Evolutionary conservation across 2,888 invertebrate species (phyloP).

Genomic region (Pterobdella sp.): DNA sequence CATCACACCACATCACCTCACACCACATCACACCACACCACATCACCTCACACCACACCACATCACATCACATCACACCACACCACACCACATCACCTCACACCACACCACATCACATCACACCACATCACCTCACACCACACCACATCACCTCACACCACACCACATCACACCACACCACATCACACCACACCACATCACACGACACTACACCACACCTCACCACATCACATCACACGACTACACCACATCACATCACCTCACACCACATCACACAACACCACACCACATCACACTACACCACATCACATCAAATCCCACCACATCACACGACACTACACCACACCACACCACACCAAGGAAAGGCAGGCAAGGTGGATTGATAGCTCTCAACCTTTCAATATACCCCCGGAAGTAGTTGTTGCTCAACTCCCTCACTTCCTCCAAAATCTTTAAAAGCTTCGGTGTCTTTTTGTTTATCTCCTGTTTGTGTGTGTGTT

Average conservation of each 20-base stretch:
- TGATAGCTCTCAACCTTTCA: slow-evolving; percentile 85
- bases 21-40: neutral
- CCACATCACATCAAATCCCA: neutral
- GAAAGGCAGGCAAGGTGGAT: slow-evolving; percentile 98
- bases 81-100: neutral
- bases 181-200: neutral
- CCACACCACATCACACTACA: neutral
- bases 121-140: no score
- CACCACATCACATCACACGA: no score
- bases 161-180: neutral
- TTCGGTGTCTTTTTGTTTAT: slow-evolving; percentile 40
- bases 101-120: neutral
- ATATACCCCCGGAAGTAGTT: slow-evolving; percentile 87
- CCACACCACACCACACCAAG: slow-evolving; percentile 58
- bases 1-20: neutral
- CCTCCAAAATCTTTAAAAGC: slow-evolving; percentile 72
- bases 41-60: neutral
- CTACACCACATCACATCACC: no score
- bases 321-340: slow-evolving; percentile 5
- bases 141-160: no score
- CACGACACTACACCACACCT: neutral
- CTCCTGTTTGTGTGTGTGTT: slow-evolving; percentile 40
- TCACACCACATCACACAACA: no score
- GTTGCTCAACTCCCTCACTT: slow-evolving; percentile 75
- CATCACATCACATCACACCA: neutral